Evolutionary conservation across 1,140 invertebrate genomes (phyloP), one percentile per base, ranked within the genome.

Genomic region (Ceratosolen fusciceps): DNA sequence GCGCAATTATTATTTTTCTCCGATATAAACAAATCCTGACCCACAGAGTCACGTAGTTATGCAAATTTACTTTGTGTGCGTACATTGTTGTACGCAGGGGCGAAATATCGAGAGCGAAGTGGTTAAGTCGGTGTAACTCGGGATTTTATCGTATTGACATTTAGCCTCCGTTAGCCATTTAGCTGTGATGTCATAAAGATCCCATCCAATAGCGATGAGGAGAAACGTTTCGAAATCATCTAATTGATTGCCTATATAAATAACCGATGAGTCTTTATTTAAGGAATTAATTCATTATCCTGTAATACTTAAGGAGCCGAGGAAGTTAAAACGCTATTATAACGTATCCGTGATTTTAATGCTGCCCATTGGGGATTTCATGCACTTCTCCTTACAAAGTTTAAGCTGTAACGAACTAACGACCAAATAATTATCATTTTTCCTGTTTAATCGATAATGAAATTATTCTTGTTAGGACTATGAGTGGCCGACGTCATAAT

Each of bases 61-160:
- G 49, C 47, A 54, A 72, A 72, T 56, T 56, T 65, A 31, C 14
- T 70, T 72, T 72, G 37, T 47, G n/a, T 68, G 14, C 34, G 21
- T 65, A 34, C 21, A 21, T 24, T 26, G 37, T 72, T 71, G 3
- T 71, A 29, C 29, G 24, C 14, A 73, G 31, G 71, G 31, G 19
- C 71, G 31, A 73, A 58, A 39, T 58, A 34, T 58, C 26, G 24
- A 68, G 37, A 68, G n/a, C 24, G 8, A 49, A 29, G 31, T 60
- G 37, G 8, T 49, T 19, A 12, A 72, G 47, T 37, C 52, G 29
- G 39, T n/a, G n/a, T 68, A 47, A 52, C 9, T 29, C 58, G 56
- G 37, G 4, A 62, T 58, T 74, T 74, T 74, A 74, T 74, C 71
- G 34, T 16, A 52, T 49, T 65, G 79, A 80, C 73, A 24, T 52